Evolutionary conservation across 2,888 invertebrate genomes (phyloP).

Genomic region (Torymus tubicola): DNA sequence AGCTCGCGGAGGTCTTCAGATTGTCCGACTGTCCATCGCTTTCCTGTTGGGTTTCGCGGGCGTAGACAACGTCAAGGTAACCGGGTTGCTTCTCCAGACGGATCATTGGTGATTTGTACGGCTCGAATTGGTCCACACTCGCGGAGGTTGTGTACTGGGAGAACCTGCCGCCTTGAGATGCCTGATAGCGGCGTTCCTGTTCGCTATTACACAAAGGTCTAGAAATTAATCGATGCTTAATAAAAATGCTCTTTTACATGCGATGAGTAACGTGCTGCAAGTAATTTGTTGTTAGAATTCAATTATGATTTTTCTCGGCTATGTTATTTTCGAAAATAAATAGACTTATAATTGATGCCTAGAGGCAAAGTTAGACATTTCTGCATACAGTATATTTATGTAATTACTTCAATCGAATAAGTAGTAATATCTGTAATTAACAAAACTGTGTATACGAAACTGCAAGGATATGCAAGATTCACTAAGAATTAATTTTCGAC

Average conservation of each 20-base stretch:
- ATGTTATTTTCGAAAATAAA: too few species aligned
- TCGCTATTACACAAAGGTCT: constrained; percentile 20
- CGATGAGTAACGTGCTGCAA: not conserved
- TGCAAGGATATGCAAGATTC: too few species aligned
- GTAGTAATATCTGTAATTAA: too few species aligned
- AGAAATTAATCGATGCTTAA: not conserved
- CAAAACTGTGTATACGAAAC: too few species aligned
- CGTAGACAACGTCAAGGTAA: constrained; percentile 72
- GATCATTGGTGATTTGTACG: constrained; percentile 8
- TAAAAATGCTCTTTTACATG: not conserved
- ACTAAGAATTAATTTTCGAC: too few species aligned
- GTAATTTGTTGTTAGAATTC: too few species aligned
- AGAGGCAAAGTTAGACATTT: too few species aligned
- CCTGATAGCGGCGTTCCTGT: not conserved
- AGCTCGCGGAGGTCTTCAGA: constrained; percentile 59
- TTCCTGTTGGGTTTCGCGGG: constrained; percentile 60
- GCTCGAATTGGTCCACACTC: constrained; percentile 14
- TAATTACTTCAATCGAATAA: too few species aligned
- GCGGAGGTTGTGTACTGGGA: constrained; percentile 1
- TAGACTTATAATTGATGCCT: too few species aligned
- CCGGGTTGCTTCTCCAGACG: constrained; percentile 63
- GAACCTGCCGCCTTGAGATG: not conserved
- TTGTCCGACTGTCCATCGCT: constrained; percentile 67
- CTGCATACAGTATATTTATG: too few species aligned
- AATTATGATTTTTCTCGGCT: too few species aligned